Conservation (phyloP, 30 jellyfish, hydroid and myxozoan species). For the Aurelia sp. region DNA sequence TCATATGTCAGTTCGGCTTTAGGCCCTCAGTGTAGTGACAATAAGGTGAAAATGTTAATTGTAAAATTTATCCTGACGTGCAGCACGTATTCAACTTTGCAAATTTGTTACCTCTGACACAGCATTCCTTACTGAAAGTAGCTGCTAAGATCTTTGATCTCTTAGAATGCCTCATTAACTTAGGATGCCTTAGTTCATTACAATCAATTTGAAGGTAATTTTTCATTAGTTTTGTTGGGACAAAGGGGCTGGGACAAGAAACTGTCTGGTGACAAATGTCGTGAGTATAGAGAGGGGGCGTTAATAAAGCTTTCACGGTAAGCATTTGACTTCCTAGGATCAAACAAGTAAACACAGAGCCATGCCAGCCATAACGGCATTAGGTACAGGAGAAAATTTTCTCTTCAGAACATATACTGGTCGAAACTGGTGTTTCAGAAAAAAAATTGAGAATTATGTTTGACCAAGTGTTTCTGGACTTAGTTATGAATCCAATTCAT, state of each 20-base stretch:
- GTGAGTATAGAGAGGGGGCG: conserved; percentile 11
- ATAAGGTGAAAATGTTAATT: background rate
- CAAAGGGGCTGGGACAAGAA: conserved; percentile 69
- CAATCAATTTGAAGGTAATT: conserved; percentile 41
- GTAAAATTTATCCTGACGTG: background rate
- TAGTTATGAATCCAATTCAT: too few relatives aligned
- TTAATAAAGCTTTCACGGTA: too few relatives aligned
- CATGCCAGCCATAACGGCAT: too few relatives aligned
- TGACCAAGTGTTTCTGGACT: too few relatives aligned
- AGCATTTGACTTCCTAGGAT: too few relatives aligned
- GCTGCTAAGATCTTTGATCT: conserved; percentile 42
- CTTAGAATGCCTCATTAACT: background rate
- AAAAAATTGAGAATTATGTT: too few relatives aligned
- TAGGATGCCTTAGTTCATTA: too few relatives aligned
- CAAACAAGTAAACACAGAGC: too few relatives aligned
- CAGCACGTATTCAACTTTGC: conserved; percentile 2
- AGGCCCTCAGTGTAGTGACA: background rate
- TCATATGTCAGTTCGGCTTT: background rate
- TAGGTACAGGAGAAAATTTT: too few relatives aligned
- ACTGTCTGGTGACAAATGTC: conserved; percentile 5
- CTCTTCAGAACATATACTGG: too few relatives aligned
- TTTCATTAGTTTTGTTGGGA: conserved; percentile 67
- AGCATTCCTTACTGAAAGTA: conserved; percentile 23
- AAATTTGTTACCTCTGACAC: conserved; percentile 10
- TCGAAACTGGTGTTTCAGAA: too few relatives aligned